Evolutionary conservation across 2,888 invertebrate species (phyloP), one percentile per base, ranked within the genome.

Genomic region (Drosophila cracens): DNA sequence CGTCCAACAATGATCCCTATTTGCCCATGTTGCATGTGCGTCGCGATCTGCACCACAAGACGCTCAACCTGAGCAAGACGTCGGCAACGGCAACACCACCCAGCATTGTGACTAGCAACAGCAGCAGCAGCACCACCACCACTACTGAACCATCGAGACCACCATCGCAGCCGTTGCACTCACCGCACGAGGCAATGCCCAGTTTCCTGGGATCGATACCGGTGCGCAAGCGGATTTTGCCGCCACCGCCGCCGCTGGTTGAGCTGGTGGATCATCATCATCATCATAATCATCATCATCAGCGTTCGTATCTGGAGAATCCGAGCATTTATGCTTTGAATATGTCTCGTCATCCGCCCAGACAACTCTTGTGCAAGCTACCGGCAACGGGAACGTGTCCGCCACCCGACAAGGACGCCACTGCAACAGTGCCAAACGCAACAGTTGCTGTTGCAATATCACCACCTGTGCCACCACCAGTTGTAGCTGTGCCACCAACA

Each of bases 11-110:
- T 18, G 93, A 93, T 75, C 91, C 93, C n/a, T 93, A 92, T 67
- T 87, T 93, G 89, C 95, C 95, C 18, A 94, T 95, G 85, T 92
- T 97, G 49, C 97, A 97, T 90, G 97, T 97, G 65, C 94, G 97
- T 59, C 94, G 97, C 90, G 97, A 97, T 91, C 94, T 97, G 48
- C 95, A 96, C 83, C 94, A 95, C 92, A 93, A 94, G 49, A 81
- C 91, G 83, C 71, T 93, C 49, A 89, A 84, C 56, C 77, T 89
- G 0, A 82, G 81, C 59, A 90, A 87, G 60, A 61, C 52, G n/a
- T 11, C 53, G 25, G 31, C 18, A 46, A 7, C 21, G 16, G 40
- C 36, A n/a, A 74, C 70, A 82, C 92, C 69, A 43, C 70, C 76
- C 51, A 72, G 66, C 67, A 73, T 68, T 25, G 59, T 73, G 52